phyloP scores from a whole-genome alignment of 35 echinoderm and acorn worm species.

The Heliocidaris erythrogramma region DNA sequence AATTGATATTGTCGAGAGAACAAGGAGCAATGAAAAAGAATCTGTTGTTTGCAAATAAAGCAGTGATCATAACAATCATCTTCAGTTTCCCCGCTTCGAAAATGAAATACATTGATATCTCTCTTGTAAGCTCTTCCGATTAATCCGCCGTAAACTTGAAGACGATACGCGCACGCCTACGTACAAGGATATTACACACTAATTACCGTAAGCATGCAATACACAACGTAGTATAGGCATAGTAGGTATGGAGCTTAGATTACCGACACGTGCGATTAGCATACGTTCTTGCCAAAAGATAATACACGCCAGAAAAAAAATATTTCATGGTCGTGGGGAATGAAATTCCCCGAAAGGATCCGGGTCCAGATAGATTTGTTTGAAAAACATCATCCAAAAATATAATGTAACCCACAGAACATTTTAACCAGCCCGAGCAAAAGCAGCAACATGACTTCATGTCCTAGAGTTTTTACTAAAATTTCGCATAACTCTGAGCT shows the following conservation, averaged over 20 bases:
- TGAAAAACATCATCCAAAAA: conserved; percentile 6
- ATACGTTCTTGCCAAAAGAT: not conserved
- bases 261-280: not conserved
- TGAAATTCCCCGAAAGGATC: not conserved
- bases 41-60: not conserved
- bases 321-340: not conserved
- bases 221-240: no score
- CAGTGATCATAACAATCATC: not conserved
- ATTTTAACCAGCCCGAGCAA: not conserved
- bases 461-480: not conserved
- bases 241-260: not conserved
- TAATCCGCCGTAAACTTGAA: not conserved
- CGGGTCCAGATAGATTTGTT: not conserved
- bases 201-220: not conserved
- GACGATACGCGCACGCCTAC: not conserved
- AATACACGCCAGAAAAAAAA: not conserved
- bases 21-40: not conserved
- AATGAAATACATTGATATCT: not conserved
- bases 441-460: not conserved
- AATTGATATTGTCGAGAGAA: no score
- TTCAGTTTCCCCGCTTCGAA: not conserved
- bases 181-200: not conserved
- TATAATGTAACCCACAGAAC: not conserved
- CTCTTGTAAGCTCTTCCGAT: not conserved
- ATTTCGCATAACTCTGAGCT: not conserved